phyloP scores from a whole-genome alignment of 2,113 vertebrate genomes.

The Etia nguti region DNA sequence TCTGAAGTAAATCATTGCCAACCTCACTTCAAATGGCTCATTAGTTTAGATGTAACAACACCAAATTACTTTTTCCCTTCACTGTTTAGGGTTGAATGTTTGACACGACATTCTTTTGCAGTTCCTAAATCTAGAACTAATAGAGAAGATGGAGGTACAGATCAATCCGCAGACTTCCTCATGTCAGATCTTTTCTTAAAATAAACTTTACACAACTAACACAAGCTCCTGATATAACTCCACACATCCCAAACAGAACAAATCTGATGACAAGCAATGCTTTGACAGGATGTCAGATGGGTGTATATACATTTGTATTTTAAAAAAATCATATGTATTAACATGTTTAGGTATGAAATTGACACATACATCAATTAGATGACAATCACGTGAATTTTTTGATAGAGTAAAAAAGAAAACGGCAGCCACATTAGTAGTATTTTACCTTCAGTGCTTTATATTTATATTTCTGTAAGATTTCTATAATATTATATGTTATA shows the following conservation, averaged over 20 bases:
- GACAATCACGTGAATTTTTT: too few species aligned
- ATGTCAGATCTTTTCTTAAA: background rate
- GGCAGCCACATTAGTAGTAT: too few species aligned
- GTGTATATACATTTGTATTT: background rate
- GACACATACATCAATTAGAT: background rate
- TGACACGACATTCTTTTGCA: background rate
- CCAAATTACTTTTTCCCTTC: background rate
- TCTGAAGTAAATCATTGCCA: constrained; percentile 12
- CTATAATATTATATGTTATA: too few species aligned
- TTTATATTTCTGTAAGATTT: too few species aligned
- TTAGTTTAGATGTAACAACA: constrained; percentile 21
- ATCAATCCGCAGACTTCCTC: background rate
- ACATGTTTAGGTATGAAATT: background rate
- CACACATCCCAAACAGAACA: background rate
- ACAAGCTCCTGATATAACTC: background rate
- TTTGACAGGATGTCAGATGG: background rate
- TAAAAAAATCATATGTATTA: background rate
- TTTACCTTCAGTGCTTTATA: too few species aligned
- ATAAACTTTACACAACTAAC: background rate
- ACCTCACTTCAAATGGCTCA: constrained; percentile 5
- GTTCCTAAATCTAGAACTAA: background rate
- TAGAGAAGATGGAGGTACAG: background rate
- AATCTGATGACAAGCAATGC: background rate
- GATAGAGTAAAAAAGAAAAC: background rate
- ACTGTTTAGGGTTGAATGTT: background rate